Percentiles rank a stretch among this genome's conserved stretches.
Evolutionary conservation across 2,888 invertebrate genomes (phyloP).

Genomic region (Diaperis boleti): DNA sequence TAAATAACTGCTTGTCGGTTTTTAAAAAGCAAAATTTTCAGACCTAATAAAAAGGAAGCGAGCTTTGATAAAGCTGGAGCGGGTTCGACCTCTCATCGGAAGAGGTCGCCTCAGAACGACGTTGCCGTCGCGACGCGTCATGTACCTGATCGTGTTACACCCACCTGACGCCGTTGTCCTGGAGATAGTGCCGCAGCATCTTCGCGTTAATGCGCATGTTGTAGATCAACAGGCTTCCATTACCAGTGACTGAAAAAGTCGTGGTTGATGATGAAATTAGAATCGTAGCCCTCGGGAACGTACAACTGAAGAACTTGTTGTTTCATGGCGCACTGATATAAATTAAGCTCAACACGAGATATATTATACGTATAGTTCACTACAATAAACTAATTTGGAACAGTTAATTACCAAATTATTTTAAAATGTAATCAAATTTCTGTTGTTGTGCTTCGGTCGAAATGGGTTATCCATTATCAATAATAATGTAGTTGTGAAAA

Average conservation of each 20-base stretch:
- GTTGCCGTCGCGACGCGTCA: slow-evolving; percentile 30
- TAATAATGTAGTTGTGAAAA: too few species aligned
- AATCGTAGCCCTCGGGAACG: background rate
- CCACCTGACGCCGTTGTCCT: slow-evolving; percentile 53
- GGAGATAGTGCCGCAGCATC: slow-evolving; percentile 53
- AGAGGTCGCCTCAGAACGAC: slow-evolving; percentile 21
- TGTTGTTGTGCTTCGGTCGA: too few species aligned
- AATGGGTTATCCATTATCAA: too few species aligned
- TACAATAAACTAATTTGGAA: too few species aligned
- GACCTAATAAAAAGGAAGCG: background rate
- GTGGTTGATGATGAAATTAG: background rate
- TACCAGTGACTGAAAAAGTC: slow-evolving; percentile 18
- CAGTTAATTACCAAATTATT: too few species aligned
- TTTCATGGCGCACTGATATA: too few species aligned
- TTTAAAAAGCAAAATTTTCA: slow-evolving; percentile 1
- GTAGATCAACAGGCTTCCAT: slow-evolving; percentile 53
- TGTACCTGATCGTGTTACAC: slow-evolving; percentile 44
- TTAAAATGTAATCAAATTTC: too few species aligned
- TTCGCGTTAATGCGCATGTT: slow-evolving; percentile 46
- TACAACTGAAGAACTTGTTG: too few species aligned
- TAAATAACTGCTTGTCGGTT: background rate
- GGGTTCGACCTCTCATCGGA: slow-evolving; percentile 1
- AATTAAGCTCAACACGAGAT: too few species aligned
- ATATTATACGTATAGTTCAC: too few species aligned
- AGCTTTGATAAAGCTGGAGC: background rate